Conservation (phyloP, 2,888 invertebrate genomes). For the Cephus spinipes region DNA sequence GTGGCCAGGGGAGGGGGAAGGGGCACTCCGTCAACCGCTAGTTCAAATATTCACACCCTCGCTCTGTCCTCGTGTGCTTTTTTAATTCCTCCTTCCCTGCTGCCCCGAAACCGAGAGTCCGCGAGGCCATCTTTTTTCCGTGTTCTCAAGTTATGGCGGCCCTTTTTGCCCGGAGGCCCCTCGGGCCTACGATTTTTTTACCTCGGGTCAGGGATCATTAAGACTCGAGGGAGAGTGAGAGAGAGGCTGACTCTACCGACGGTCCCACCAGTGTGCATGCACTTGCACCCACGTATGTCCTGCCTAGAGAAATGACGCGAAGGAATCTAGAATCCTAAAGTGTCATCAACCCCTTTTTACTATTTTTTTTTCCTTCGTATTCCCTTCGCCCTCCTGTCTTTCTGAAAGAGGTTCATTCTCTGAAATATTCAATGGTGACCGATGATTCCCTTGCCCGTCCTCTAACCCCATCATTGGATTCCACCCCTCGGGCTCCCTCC, state of each 20-base stretch:
- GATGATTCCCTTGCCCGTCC: no score
- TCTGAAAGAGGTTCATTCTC: neutral
- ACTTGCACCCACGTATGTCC: no score
- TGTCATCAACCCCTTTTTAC: constrained; percentile 35
- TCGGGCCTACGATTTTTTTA: constrained; percentile 20
- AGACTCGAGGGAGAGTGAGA: constrained; percentile 22
- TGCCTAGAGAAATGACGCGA: no score
- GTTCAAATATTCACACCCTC: constrained; percentile 23
- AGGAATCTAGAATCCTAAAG: constrained; percentile 12
- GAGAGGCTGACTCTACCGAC: no score
- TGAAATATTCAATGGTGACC: neutral
- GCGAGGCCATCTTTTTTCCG: constrained; percentile 18
- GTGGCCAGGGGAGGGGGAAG: neutral
- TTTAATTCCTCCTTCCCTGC: constrained; percentile 16
- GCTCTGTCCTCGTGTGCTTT: neutral
- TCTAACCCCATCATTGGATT: neutral
- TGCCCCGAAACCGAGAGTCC: constrained; percentile 18
- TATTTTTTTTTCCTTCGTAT: constrained; percentile 4
- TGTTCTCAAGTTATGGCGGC: constrained; percentile 36
- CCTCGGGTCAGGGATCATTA: constrained; percentile 43
- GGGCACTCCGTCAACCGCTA: constrained; percentile 15
- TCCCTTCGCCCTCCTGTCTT: neutral
- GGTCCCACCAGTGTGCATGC: no score
- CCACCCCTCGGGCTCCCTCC: neutral
- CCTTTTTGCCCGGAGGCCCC: constrained; percentile 36